Evolutionary conservation across 1,140 invertebrate species (phyloP).

Genomic region (Globodera rostochiensis): DNA sequence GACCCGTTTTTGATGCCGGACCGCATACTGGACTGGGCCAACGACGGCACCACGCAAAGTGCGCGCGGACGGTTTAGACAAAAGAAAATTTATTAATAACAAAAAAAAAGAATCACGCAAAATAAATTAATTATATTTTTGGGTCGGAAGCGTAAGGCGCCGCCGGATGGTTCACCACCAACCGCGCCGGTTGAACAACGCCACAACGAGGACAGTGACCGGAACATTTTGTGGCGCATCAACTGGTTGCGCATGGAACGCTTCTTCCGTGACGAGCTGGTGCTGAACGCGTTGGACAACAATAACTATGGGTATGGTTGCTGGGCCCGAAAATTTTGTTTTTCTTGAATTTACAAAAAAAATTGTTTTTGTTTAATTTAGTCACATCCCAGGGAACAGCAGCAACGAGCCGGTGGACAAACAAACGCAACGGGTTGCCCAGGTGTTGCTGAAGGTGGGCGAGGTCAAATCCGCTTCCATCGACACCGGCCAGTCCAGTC

Average conservation of each 20-base stretch:
- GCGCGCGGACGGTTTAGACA: background rate
- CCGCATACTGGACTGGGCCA: constrained; percentile 27
- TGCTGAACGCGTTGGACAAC: constrained; percentile 31
- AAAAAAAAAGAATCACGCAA: background rate
- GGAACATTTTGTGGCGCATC: constrained; percentile 39
- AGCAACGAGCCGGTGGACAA: constrained; percentile 32
- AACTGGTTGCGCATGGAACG: constrained; percentile 43
- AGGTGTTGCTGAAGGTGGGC: constrained; percentile 38
- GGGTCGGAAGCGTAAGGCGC: background rate
- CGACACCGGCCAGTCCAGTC: constrained; percentile 30
- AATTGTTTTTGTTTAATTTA: background rate
- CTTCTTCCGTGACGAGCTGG: constrained; percentile 49
- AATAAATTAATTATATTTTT: background rate
- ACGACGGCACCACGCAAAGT: background rate
- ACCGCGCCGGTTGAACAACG: background rate
- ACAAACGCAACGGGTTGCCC: constrained; percentile 26
- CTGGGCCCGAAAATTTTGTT: background rate
- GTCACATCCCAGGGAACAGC: background rate
- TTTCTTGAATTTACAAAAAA: background rate
- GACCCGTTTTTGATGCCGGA: constrained; percentile 41
- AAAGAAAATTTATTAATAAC: background rate
- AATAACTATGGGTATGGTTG: background rate
- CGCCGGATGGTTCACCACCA: background rate
- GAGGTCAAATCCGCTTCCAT: constrained; percentile 18
- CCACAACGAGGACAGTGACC: constrained; percentile 26